Evolutionary conservation across 1,140 invertebrate species (phyloP), one percentile per base, ranked within the genome.

Genomic region (Drosophila lowei): DNA sequence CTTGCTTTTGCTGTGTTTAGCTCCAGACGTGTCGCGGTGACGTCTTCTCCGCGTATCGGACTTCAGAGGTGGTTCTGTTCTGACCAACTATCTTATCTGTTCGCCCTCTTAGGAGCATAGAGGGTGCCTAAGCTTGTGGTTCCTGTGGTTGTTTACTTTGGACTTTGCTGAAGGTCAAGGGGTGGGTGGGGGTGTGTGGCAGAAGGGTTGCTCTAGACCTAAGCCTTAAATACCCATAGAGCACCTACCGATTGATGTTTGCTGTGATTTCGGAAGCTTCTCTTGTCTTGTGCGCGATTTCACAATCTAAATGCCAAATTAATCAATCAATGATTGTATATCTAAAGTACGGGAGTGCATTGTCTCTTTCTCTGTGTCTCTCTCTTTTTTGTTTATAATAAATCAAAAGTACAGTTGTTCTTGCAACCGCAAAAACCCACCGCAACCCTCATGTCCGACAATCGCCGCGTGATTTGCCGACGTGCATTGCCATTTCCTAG

Each of bases 401-500:
- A 68, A 68, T 57, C 64, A 70, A 34, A 38, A 41, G 23, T 49
- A 16, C 23, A 30, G 48, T 50, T 65, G 28, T 52, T 65, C 48
- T 50, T 30, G 57, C 46, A 25, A 38, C 34, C 34, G 34, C 34
- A 38, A 3, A 38, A 38, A 38, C 11, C 57, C 46, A 47, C 28
- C 41, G 30, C 5, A 6, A 6, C 42, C 34, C 18, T 73, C 64
- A 73, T 73, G 70, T 38, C 34, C 11, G 15, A 6, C 70, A 47
- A 25, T 41, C 18, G 47, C 47, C 71, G 60, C 70, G 71, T 73
- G 71, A 73, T 73, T 73, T 58, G 34, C 41, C 59, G 59, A 77
- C 60, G 74, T 59, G 55, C 59, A 55, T 57, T 76, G 11, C n/a
- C 52, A 67, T 55, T 55, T n/a, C 30, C 30, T 8, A 30, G 30